A percentile compares a stretch with the other conserved stretches of the same genome.
Evolutionary conservation across 2,888 invertebrate species (phyloP).

Genomic region (Pheosia gnoma): DNA sequence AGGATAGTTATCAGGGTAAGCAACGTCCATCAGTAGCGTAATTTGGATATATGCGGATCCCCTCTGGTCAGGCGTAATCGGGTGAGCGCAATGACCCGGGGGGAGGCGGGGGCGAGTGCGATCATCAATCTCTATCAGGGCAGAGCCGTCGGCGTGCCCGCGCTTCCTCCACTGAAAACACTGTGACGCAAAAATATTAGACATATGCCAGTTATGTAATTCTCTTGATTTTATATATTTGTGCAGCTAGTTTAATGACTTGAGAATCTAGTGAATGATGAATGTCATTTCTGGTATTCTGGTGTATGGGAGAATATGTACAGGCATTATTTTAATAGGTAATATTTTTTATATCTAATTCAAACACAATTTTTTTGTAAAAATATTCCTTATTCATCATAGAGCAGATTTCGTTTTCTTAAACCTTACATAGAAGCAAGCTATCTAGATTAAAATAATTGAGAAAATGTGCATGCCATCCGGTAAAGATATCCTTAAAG

Average conservation of each 20-base stretch:
- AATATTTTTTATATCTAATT: too few relatives aligned
- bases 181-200: constrained; percentile 70
- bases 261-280: too few relatives aligned
- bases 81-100: constrained; percentile 70
- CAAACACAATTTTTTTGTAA: too few relatives aligned
- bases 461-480: background rate
- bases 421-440: too few relatives aligned
- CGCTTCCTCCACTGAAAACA: constrained; percentile 64
- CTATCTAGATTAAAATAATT: background rate
- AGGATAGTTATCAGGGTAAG: constrained; percentile 70
- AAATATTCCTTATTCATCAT: too few relatives aligned
- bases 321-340: too few relatives aligned
- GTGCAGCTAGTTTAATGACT: background rate
- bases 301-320: too few relatives aligned
- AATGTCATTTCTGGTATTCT: too few relatives aligned
- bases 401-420: too few relatives aligned
- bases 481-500: background rate
- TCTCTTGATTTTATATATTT: background rate
- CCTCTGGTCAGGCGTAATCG: constrained; percentile 71
- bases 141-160: constrained; percentile 57
- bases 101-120: constrained; percentile 46
- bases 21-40: constrained; percentile 78
- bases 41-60: constrained; percentile 83
- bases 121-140: constrained; percentile 82
- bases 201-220: constrained; percentile 37